Percentiles rank a stretch among this genome's conserved stretches.
Conservation (phyloP, 2,888 invertebrate species). For the Oscheius sp. region DNA sequence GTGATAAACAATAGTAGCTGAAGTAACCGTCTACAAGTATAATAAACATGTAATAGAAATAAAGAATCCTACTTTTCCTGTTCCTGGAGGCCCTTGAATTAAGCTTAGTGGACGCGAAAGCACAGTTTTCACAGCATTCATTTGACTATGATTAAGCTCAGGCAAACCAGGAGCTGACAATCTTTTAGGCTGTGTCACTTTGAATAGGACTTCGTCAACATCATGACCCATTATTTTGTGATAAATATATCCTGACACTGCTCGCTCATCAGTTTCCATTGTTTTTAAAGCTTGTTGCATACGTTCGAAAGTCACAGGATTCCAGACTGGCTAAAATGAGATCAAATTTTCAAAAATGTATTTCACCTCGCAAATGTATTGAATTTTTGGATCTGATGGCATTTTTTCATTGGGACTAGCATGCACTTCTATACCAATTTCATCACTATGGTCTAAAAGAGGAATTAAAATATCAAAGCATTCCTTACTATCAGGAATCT, state of each 20-base stretch:
- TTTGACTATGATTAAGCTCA: conserved; percentile 95
- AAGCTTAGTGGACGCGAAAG: conserved; percentile 92
- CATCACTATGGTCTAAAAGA: conserved; percentile 85
- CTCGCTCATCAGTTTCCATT: conserved; percentile 94
- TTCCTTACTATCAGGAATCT: conserved; percentile 75
- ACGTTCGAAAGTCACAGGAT: conserved; percentile 63
- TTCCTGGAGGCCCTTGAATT: conserved; percentile 81
- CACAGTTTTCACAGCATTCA: conserved; percentile 97
- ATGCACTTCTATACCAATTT: conserved; percentile 95
- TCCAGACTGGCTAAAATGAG: conserved; percentile 58
- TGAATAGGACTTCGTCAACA: conserved; percentile 74
- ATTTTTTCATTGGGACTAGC: conserved; percentile 83
- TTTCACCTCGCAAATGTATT: conserved; percentile 89
- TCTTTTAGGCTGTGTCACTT: conserved; percentile 84
- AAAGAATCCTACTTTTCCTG: conserved; percentile 45
- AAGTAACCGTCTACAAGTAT: conserved; percentile 86
- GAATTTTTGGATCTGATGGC: conserved; percentile 90
- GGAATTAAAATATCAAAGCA: not conserved
- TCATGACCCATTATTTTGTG: conserved; percentile 86
- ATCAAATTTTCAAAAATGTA: too few species aligned
- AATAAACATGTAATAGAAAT: not conserved
- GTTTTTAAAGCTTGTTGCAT: conserved; percentile 93
- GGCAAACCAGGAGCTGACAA: conserved; percentile 89
- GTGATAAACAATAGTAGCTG: conserved; percentile 98
- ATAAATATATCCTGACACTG: conserved; percentile 96